These are phyloP conservation scores for Drosophila villosipedis DNA, from an alignment of 2,888 invertebrate species.

Conservation along the genomic window DNA sequence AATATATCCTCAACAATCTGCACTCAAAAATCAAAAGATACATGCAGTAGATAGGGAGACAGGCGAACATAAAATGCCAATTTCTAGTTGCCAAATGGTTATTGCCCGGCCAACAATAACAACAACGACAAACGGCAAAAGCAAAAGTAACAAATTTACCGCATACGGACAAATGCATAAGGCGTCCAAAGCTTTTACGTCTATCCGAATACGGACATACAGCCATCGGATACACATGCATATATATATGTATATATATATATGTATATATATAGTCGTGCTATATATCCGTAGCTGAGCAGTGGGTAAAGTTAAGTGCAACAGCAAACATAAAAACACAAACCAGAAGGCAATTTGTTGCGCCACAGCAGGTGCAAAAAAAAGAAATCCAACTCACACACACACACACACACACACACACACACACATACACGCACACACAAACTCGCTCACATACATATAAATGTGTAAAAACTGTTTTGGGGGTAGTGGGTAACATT, in stretches of 20 bases:
- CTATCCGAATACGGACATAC: constrained; percentile 26
- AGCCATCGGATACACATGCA: constrained; percentile 19
- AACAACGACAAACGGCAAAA: constrained; percentile 29
- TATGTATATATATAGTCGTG: not conserved
- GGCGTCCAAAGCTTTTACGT: constrained; percentile 55
- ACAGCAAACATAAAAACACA: constrained; percentile 40
- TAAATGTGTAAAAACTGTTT: not conserved
- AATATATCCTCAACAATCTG: constrained; percentile 75
- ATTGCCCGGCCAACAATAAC: constrained; percentile 59
- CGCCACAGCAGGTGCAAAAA: constrained; percentile 33
- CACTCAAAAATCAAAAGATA: constrained; percentile 78
- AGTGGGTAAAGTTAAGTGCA: constrained; percentile 61
- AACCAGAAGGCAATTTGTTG: constrained; percentile 71
- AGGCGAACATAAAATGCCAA: constrained; percentile 78
- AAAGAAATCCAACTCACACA: not conserved
- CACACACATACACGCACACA: not conserved
- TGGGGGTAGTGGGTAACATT: not conserved
- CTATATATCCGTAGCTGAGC: constrained; percentile 22
- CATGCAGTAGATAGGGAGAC: constrained; percentile 55
- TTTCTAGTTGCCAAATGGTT: constrained; percentile 83
- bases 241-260: not conserved
- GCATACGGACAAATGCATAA: constrained; percentile 50
- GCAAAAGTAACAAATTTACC: constrained; percentile 56
- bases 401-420: constrained; percentile 7
- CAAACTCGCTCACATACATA: not conserved